Evolutionary conservation across 2,113 vertebrate genomes (phyloP).

Genomic region (Maccullochella peelii): DNA sequence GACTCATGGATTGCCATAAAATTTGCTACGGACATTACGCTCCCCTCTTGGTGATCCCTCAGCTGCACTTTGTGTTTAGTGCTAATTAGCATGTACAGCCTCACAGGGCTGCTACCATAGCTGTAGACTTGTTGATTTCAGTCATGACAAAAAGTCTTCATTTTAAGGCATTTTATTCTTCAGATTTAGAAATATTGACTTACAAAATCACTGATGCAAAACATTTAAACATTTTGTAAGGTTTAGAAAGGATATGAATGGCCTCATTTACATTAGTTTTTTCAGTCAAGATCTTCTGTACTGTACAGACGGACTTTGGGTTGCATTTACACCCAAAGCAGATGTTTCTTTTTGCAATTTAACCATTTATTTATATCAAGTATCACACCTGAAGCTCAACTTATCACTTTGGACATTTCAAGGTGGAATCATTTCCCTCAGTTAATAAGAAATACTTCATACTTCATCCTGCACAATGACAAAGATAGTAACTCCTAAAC

Average conservation of each 20-base stretch:
- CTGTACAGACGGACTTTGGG: neutral
- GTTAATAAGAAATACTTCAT: constrained; percentile 1
- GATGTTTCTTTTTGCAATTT: neutral
- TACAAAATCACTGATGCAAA: constrained; percentile 16
- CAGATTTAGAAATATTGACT: neutral
- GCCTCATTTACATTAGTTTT: neutral
- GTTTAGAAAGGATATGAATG: neutral
- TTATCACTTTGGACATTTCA: neutral
- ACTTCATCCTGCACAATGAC: neutral
- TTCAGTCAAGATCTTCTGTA: neutral
- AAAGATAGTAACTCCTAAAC: neutral
- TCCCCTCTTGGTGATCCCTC: neutral
- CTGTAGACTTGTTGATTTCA: neutral
- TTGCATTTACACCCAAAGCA: neutral
- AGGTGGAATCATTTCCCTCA: neutral
- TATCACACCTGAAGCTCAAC: neutral
- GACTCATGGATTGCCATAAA: neutral
- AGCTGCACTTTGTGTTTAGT: neutral
- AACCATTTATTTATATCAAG: neutral
- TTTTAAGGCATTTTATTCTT: constrained; percentile 24
- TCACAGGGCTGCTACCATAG: neutral
- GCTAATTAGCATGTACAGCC: neutral
- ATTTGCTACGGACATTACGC: neutral
- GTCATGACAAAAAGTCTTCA: neutral
- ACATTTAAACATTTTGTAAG: neutral